phyloP scores from a whole-genome alignment of 1,140 invertebrate species.

The Aphis craccivora region DNA sequence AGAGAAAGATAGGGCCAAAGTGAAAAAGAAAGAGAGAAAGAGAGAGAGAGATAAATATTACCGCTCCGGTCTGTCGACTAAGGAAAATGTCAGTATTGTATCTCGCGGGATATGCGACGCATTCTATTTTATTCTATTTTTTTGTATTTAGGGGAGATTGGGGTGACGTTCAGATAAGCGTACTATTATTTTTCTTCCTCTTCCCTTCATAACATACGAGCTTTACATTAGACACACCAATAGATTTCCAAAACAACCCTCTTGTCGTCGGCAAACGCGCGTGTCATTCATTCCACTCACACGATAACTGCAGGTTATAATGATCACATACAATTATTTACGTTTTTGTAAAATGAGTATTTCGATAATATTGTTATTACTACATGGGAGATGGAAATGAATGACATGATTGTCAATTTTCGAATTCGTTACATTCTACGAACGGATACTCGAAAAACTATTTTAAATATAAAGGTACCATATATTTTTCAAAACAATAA shows the following conservation, averaged over 20 bases:
- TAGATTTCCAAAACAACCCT: slow-evolving; percentile 35
- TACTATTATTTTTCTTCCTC: slow-evolving; percentile 47
- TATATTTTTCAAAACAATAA: neutral
- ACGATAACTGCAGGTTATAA: neutral
- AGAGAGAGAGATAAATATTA: neutral
- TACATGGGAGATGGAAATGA: neutral
- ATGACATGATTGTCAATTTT: neutral
- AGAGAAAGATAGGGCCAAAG: neutral
- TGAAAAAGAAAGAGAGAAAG: too few species aligned
- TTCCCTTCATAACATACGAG: neutral
- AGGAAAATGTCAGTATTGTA: slow-evolving; percentile 44
- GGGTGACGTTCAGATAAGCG: slow-evolving; percentile 25
- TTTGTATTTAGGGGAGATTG: neutral
- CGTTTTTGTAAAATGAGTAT: neutral
- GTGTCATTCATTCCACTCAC: neutral
- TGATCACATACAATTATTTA: neutral
- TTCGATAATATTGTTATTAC: neutral
- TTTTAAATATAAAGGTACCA: neutral
- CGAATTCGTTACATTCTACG: neutral
- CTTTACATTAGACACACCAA: slow-evolving; percentile 1
- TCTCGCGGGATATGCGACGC: slow-evolving; percentile 16
- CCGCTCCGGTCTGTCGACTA: neutral
- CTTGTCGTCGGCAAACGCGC: neutral
- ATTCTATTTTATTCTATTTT: slow-evolving; percentile 4
- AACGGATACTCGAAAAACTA: neutral